Base-by-base conservation (phyloP, 2,888 invertebrate species). In the Pasiphila rectangulata region DNA sequence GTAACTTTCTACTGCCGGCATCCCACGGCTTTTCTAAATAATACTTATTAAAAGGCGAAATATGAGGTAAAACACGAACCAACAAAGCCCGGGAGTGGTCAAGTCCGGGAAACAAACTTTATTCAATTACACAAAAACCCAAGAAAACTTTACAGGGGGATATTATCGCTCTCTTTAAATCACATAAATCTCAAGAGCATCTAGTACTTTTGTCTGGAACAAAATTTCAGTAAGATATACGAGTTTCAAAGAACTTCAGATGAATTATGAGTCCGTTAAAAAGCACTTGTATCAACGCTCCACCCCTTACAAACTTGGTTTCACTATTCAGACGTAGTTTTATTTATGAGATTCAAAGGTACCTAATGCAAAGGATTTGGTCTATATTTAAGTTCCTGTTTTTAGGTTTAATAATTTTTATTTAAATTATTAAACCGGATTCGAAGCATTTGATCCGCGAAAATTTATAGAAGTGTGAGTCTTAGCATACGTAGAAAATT, bases 231-330 rank as follows among this genome's bases (percentile, higher is more conserved):
- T 25, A 50, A 53, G 52, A 61, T 59, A 57, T 57, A 57, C 35
- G 59, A 56, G 46, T 51, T 56, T 46, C 47, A 38, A 51, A 51
- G 32, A 54, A 56, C 50, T 56, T 51, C 46, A 43, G 38, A 46
- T 56, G 51, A 56, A 47, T 56, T 56, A 59, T 56, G 54, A 44
- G 23, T 53, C 34, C 30, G 37, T 56, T 59, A 46, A 56, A 58
- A 53, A 51, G 48, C 49, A 43, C 51, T 57, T 57, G 44, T 51
- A 51, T 57, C 47, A 48, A 50, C 46, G 41, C 29, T 39, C 41
- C 23, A 34, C 49, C 42, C 38, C 44, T 47, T 46, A 40, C 4
- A 40, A 54, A 52, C 35, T 51, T 45, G 46, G 41, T 47, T 54
- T 40, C 29, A 40, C 47, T 35, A 37, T 25, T 27, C 6, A 23